These are phyloP conservation scores for Drosophila mojavensis DNA, from an alignment of 1,140 invertebrate species.

Conservation along the genomic window DNA sequence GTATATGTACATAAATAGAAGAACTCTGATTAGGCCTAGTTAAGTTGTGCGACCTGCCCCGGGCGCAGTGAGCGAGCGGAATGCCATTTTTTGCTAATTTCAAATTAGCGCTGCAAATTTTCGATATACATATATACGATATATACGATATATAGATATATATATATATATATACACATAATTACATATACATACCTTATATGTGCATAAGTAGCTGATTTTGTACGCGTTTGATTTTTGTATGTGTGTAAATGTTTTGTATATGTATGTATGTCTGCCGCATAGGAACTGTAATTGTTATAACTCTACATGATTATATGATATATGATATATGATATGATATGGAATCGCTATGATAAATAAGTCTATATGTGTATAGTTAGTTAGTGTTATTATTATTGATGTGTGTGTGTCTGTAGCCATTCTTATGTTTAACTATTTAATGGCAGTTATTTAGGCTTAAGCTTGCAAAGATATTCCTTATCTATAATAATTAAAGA, in stretches of 20 bases:
- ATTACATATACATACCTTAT: slow-evolving; percentile 36
- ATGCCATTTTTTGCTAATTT: slow-evolving; percentile 79
- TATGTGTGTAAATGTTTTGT: slow-evolving; percentile 33
- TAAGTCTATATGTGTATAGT: slow-evolving; percentile 52
- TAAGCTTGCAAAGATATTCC: slow-evolving; percentile 53
- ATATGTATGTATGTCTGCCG: slow-evolving; percentile 45
- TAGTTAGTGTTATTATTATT: slow-evolving; percentile 60
- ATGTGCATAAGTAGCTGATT: slow-evolving; percentile 65
- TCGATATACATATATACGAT: slow-evolving; percentile 54
- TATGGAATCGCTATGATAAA: slow-evolving; percentile 24
- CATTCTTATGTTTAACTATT: slow-evolving; percentile 40
- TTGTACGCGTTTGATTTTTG: slow-evolving; percentile 72
- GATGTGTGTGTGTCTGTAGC: slow-evolving; percentile 55
- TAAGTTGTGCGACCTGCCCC: slow-evolving; percentile 38
- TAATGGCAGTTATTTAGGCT: slow-evolving; percentile 43
- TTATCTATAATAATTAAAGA: slow-evolving; percentile 29
- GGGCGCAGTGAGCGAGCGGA: slow-evolving; percentile 26
- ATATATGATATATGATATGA: slow-evolving; percentile 23
- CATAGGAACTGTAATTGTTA: slow-evolving; percentile 58
- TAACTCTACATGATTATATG: slow-evolving; percentile 31
- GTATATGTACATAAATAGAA: slow-evolving; percentile 46
- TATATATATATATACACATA: slow-evolving; percentile 32
- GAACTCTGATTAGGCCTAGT: slow-evolving; percentile 62
- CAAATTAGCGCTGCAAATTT: slow-evolving; percentile 74
- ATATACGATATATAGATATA: slow-evolving; percentile 43